These are phyloP conservation scores for Cyprinodon variegatus DNA, from an alignment of 2,113 vertebrate species.

Conservation along the genomic window DNA sequence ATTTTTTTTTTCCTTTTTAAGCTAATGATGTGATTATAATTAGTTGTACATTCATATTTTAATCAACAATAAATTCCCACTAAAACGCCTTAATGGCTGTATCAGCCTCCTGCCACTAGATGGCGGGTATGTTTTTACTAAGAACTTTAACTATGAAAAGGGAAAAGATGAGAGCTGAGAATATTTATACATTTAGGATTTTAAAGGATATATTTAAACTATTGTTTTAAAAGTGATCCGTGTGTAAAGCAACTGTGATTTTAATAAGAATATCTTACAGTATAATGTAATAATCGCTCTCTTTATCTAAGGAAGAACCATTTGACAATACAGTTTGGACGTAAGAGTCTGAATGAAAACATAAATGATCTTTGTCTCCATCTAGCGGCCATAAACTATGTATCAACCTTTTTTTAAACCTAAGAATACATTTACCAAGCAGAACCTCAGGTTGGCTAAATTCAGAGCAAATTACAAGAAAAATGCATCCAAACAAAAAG, in stretches of 20 bases:
- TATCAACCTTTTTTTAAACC: neutral
- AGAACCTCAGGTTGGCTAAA: constrained; percentile 38
- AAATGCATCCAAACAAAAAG: constrained; percentile 26
- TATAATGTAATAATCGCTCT: too few species aligned
- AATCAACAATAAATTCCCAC: neutral
- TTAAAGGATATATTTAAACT: neutral
- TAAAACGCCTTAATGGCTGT: neutral
- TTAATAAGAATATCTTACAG: neutral
- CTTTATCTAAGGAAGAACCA: neutral
- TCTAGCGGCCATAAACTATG: constrained; percentile 9
- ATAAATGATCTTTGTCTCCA: constrained; percentile 14
- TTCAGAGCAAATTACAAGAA: constrained; percentile 38
- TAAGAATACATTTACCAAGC: constrained; percentile 48
- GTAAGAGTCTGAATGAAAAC: neutral
- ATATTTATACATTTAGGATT: neutral
- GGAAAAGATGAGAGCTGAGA: neutral
- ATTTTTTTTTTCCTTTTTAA: neutral
- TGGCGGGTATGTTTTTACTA: constrained; percentile 22
- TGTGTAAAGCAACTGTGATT: neutral
- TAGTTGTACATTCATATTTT: neutral
- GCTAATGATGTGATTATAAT: neutral
- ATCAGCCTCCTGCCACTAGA: constrained; percentile 43
- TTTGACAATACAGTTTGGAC: neutral
- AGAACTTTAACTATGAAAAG: neutral
- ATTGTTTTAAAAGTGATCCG: neutral